These are phyloP conservation scores for Galerucella nymphaeae DNA, from an alignment of 2,888 invertebrate genomes.

Conservation along the genomic window DNA sequence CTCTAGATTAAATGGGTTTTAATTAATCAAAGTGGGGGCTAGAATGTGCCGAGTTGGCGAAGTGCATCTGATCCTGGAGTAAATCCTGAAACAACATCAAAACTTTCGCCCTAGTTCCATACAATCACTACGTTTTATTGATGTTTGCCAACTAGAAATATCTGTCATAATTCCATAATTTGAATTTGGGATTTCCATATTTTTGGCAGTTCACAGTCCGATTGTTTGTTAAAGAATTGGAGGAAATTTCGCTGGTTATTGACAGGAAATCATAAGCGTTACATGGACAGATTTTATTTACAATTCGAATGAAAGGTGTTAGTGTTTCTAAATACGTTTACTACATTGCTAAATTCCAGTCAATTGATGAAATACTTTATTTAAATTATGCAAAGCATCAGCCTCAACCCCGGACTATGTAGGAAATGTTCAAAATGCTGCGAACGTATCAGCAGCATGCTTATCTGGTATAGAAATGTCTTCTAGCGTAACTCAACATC, in stretches of 20 bases:
- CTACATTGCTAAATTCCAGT: too few relatives aligned
- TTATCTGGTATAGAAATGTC: too few relatives aligned
- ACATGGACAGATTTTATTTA: not conserved
- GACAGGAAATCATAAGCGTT: not conserved
- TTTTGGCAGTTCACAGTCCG: not conserved
- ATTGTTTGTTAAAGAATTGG: not conserved
- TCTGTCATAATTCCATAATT: not conserved
- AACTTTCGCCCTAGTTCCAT: constrained; percentile 2
- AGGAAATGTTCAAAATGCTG: too few relatives aligned
- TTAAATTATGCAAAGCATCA: too few relatives aligned
- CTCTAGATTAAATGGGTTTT: not conserved
- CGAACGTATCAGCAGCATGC: too few relatives aligned
- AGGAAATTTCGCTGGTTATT: not conserved
- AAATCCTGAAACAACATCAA: constrained; percentile 6
- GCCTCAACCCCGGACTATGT: too few relatives aligned
- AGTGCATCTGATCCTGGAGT: constrained; percentile 3
- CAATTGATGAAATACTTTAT: too few relatives aligned
- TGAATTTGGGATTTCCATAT: not conserved
- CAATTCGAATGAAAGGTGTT: not conserved
- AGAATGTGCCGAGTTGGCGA: constrained; percentile 3
- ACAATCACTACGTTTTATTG: constrained; percentile 13
- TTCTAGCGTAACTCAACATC: too few relatives aligned
- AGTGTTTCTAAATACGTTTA: too few relatives aligned
- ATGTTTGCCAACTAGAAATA: not conserved
- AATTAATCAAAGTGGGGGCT: constrained; percentile 1